Conservation (phyloP, 2,888 invertebrate genomes). For the Phasia obesa region DNA sequence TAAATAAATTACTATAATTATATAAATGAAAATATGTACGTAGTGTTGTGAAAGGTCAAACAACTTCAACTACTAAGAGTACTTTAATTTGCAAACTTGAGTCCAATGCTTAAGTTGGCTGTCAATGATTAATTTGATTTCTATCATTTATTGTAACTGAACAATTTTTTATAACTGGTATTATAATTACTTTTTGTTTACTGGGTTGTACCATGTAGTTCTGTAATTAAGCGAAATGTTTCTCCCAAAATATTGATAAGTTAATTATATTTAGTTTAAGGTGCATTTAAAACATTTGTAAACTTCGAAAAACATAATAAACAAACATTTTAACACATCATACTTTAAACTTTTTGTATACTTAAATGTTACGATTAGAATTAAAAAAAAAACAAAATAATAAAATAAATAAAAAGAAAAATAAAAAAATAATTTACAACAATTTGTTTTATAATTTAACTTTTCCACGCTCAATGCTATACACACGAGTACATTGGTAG, state of each 20-base stretch:
- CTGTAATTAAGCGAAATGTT: slow-evolving; percentile 20
- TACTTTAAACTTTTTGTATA: slow-evolving; percentile 28
- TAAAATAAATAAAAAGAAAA: background rate
- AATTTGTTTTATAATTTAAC: no score
- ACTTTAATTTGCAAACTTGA: no score
- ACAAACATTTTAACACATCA: slow-evolving; percentile 72
- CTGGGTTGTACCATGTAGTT: background rate
- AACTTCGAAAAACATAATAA: slow-evolving; percentile 72
- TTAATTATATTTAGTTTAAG: slow-evolving; percentile 62
- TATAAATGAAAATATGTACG: slow-evolving; percentile 13
- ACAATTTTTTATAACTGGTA: slow-evolving; percentile 30
- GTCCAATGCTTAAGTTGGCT: no score
- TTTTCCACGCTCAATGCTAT: no score
- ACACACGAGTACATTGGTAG: no score
- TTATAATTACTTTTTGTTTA: no score
- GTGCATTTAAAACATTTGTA: slow-evolving; percentile 72
- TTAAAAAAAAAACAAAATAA: slow-evolving; percentile 19
- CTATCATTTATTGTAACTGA: background rate
- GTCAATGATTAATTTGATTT: background rate
- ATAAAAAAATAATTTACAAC: no score
- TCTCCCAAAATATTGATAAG: slow-evolving; percentile 48
- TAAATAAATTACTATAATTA: background rate
- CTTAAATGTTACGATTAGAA: slow-evolving; percentile 2
- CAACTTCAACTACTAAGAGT: no score
- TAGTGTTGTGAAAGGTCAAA: background rate